Evolutionary conservation across 1,140 invertebrate genomes (phyloP), one percentile per base, ranked within the genome.

Genomic region (Notospermus geniculatus): DNA sequence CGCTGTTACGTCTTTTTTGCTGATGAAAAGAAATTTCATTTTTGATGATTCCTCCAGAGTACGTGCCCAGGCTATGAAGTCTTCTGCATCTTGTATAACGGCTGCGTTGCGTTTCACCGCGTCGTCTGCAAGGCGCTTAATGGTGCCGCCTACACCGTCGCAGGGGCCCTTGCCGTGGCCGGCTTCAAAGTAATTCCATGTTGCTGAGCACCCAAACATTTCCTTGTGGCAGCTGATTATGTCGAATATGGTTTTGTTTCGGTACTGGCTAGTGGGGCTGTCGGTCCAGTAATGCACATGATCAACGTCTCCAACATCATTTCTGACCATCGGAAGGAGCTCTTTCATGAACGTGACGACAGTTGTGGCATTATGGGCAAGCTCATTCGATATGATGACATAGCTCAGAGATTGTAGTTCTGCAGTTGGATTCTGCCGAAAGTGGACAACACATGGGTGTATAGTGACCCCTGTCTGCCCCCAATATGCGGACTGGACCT

Each of bases 81-180:
- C 61, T 19, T 28, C 15, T 9, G 58, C 59, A 61, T 70, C 65
- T 46, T 69, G 67, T 2, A 70, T 71, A 2, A 52, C 27, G 7
- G 50, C 55, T 32, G 64, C 62, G 27, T 57, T 60, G 39, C 60
- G 57, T 36, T 66, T 67, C 13, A 71, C 54, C 15, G 66, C 66
- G 28, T 67, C 54, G 43, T 64, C 66, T 15, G 71, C 67, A 5
- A 22, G 43, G 13, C 68, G 22, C 56, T 70, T 67, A 15, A 39
- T 55, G 9, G 60, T 65, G 1, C 61, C 66, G 15, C 66, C 68
- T 22, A 67, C 45, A 1, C 66, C 66, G 43, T 72, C 64, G 57
- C 69, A 72, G 23, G 60, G 64, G 2, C 68, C 68, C 45, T 70
- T 72, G 23, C 64, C 62, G 39, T 70, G 70, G 1, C 67, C 66